Conservation (phyloP, 1,140 invertebrate genomes). For the Coenobita brevimanus region DNA sequence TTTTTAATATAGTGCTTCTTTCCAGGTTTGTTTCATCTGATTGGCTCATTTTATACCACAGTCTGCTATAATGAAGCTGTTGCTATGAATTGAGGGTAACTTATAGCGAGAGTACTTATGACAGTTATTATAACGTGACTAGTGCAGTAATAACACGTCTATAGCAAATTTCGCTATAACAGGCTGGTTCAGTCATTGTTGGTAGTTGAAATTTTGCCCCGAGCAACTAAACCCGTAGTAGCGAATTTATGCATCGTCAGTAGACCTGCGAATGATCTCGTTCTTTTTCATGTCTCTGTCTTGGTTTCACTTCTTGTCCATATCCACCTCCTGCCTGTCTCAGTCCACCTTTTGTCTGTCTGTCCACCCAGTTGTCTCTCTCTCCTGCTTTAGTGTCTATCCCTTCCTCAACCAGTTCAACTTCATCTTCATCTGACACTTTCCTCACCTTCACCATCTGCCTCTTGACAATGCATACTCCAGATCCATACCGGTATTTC, state of each 20-base stretch:
- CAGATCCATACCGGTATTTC: no score
- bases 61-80: no score
- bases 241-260: constrained; percentile 1
- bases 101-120: no score
- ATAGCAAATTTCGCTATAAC: no score
- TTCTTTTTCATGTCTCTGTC: not conserved
- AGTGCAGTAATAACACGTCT: no score
- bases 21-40: no score
- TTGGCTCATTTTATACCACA: no score
- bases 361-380: not conserved
- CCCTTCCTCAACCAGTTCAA: not conserved
- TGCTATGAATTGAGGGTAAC: no score
- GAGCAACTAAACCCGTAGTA: constrained; percentile 49
- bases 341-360: not conserved
- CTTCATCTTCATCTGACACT: not conserved
- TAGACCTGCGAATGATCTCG: no score
- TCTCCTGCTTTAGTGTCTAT: not conserved
- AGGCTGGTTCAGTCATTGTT: no score
- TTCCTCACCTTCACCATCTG: not conserved
- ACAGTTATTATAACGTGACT: no score
- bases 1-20: no score
- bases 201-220: not conserved
- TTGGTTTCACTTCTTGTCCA: not conserved
- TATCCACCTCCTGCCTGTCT: not conserved
- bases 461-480: not conserved